phyloP scores from a whole-genome alignment of 2,797 vertebrate genomes.

The Luscinia megarhynchos region DNA sequence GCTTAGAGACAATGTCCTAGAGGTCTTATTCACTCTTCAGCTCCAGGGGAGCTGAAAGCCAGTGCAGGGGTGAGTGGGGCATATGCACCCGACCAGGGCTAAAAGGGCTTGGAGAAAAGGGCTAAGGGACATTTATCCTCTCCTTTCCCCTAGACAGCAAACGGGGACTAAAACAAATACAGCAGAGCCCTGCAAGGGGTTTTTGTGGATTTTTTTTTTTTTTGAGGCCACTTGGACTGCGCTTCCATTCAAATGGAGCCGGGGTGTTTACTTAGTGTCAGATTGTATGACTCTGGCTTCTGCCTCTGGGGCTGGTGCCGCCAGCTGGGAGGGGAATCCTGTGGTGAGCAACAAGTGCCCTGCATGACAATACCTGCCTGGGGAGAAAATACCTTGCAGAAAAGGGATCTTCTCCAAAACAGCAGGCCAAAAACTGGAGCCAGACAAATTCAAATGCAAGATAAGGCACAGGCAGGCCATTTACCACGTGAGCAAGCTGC shows the following conservation, averaged over 20 bases:
- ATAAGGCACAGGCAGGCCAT: neutral
- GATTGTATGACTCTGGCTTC: neutral
- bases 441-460: conserved; percentile 10
- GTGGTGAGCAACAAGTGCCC: neutral
- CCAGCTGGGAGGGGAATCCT: neutral
- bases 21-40: neutral
- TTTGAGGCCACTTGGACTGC: neutral
- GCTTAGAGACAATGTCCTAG: conserved; percentile 80
- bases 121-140: neutral
- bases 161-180: conserved; percentile 39
- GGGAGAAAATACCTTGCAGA: neutral
- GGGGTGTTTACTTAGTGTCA: conserved; percentile 63
- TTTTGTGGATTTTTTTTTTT: neutral
- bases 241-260: conserved; percentile 66
- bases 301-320: neutral
- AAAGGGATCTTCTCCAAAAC: neutral
- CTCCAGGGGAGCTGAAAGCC: neutral
- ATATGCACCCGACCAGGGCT: fast-evolving
- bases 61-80: neutral
- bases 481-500: neutral
- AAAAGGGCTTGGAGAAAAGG: neutral
- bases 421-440: conserved; percentile 3
- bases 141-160: neutral
- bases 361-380: conserved; percentile 7
- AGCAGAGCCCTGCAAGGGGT: neutral